Evolutionary conservation across 2,113 vertebrate species (phyloP).

Genomic region (Ariopsis seemanni): DNA sequence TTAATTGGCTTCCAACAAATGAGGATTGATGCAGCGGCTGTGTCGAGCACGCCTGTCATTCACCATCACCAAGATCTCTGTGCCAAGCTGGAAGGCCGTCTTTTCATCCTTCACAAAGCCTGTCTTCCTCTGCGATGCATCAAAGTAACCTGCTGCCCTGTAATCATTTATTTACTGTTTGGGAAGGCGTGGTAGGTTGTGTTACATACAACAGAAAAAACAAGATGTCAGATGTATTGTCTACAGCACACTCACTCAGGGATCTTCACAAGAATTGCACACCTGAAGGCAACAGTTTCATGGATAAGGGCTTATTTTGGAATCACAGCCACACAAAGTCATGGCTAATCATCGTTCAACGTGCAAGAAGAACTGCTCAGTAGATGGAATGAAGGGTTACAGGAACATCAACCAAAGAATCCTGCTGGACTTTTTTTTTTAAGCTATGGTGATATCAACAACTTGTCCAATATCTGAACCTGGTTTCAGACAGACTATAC

Average conservation of each 20-base stretch:
- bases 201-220: not conserved
- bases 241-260: not conserved
- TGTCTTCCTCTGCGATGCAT: not conserved
- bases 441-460: not conserved
- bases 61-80: not conserved
- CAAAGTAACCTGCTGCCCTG: constrained; percentile 16
- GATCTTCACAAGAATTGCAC: not conserved
- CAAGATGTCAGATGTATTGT: not conserved
- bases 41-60: constrained; percentile 26
- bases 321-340: not conserved
- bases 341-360: not conserved
- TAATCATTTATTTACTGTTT: constrained; percentile 27
- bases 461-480: not conserved
- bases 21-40: constrained; percentile 5
- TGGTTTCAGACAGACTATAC: not conserved
- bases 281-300: not conserved
- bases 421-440: too few relatives aligned
- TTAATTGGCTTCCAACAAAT: constrained; percentile 48
- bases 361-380: not conserved
- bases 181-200: not conserved
- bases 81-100: not conserved
- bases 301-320: not conserved
- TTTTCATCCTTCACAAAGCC: not conserved
- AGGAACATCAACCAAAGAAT: not conserved
- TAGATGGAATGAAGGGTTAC: not conserved